These are phyloP conservation scores for Circaetus gallicus DNA, from an alignment of 2,113 vertebrate genomes.

Conservation along the genomic window DNA sequence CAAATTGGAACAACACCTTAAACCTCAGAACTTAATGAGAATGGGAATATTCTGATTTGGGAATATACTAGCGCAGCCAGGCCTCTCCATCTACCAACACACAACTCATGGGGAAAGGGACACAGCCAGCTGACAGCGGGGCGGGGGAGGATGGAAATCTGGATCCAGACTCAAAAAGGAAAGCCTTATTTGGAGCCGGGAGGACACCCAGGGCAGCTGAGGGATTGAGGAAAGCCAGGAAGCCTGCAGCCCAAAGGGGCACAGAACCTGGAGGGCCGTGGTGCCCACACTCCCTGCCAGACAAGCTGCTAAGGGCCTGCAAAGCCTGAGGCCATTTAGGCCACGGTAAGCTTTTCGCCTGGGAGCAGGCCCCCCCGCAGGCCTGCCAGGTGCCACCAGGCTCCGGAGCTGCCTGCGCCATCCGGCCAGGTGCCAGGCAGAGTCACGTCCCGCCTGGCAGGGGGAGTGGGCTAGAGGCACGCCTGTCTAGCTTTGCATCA, in stretches of 20 bases:
- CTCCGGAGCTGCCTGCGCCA: neutral
- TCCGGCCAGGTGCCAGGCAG: neutral
- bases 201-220: neutral
- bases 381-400: neutral
- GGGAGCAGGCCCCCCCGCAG: neutral
- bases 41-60: constrained; percentile 25
- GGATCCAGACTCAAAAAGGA: neutral
- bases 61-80: neutral
- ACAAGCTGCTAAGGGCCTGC: neutral
- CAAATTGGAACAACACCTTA: constrained; percentile 9
- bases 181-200: neutral
- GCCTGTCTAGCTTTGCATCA: neutral
- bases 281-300: neutral
- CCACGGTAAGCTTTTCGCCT: neutral
- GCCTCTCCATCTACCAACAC: neutral
- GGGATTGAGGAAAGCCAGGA: neutral
- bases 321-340: neutral
- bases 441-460: neutral
- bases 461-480: fast-evolving
- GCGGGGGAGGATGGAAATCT: neutral
- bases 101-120: neutral
- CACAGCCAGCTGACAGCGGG: neutral
- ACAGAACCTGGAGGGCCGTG: fast-evolving
- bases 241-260: neutral
- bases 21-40: neutral